These are phyloP conservation scores for Brachionus koreanus DNA, from an alignment of 1,140 invertebrate genomes.

Conservation along the genomic window DNA sequence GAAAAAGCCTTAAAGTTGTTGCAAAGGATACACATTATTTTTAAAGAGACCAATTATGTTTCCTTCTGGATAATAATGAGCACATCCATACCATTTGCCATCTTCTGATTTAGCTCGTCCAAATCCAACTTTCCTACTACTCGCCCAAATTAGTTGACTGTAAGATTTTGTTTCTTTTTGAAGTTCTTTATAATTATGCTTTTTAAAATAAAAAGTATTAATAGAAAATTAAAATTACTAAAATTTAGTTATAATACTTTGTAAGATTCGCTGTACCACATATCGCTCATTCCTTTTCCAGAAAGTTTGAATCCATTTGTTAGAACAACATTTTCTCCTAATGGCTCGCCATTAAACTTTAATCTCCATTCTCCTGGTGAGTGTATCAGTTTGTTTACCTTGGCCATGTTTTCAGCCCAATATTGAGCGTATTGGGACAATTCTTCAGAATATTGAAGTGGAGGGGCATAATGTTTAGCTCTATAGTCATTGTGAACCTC, in stretches of 20 bases:
- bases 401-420: constrained; percentile 73
- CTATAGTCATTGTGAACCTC: constrained; percentile 51
- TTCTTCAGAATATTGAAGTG: constrained; percentile 63
- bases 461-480: constrained; percentile 68
- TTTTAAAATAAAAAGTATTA: not conserved
- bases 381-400: constrained; percentile 69
- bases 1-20: constrained; percentile 5
- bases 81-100: constrained; percentile 67
- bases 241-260: not conserved
- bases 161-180: constrained; percentile 67
- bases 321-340: constrained; percentile 43
- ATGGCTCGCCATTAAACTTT: constrained; percentile 6
- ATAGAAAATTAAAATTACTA: not conserved
- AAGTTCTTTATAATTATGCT: constrained; percentile 42
- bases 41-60: constrained; percentile 73
- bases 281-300: constrained; percentile 37
- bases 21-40: constrained; percentile 70
- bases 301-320: constrained; percentile 40
- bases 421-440: constrained; percentile 66
- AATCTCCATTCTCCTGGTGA: constrained; percentile 21
- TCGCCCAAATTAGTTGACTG: constrained; percentile 84
- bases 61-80: constrained; percentile 73
- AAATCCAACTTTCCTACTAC: constrained; percentile 72
- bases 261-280: constrained; percentile 33
- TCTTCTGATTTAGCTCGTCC: constrained; percentile 72